A percentile compares a stretch with the other conserved stretches of the same genome.
Conservation (phyloP, 2,113 vertebrate species). For the Cyanoderma ruficeps region DNA sequence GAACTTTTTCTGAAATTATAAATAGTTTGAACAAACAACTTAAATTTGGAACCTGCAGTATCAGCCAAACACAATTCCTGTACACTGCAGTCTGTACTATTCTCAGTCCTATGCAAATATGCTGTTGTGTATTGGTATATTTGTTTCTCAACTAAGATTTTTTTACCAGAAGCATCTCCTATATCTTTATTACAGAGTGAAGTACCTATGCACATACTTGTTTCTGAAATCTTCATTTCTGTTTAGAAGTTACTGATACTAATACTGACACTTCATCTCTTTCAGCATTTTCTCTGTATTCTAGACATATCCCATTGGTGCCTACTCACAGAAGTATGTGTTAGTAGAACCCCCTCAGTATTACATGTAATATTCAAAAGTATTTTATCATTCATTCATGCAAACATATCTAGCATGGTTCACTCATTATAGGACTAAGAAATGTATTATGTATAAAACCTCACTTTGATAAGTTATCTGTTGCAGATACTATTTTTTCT, state of each 20-base stretch:
- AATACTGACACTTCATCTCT: background rate
- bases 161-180: background rate
- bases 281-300: background rate
- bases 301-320: background rate
- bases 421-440: background rate
- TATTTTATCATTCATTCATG: background rate
- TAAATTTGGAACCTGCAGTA: background rate
- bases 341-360: background rate
- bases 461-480: background rate
- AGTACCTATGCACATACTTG: background rate
- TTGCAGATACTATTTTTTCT: background rate
- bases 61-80: background rate
- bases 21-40: conserved; percentile 21
- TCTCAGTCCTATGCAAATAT: background rate
- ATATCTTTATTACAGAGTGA: background rate
- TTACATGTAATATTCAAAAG: background rate
- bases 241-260: background rate
- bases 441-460: background rate
- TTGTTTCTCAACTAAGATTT: background rate
- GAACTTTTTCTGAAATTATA: background rate
- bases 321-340: background rate
- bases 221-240: background rate
- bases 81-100: background rate
- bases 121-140: background rate
- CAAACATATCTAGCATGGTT: background rate